Base-by-base conservation (phyloP, 1,140 invertebrate species). In the Caenorhabditis inopinata region DNA sequence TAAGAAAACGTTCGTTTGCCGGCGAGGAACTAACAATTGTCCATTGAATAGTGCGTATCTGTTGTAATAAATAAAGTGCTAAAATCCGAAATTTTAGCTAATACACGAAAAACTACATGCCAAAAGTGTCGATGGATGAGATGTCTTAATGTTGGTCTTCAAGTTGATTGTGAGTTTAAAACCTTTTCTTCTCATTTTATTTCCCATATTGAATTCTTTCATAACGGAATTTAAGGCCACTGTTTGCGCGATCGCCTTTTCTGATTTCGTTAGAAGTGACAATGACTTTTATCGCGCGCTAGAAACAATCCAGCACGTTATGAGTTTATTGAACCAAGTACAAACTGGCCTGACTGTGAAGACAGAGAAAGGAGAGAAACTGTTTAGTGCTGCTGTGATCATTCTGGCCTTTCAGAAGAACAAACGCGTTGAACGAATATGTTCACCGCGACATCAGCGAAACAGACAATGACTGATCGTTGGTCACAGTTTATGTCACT, bases 401-500 rank as follows among this genome's bases (percentile, higher is more conserved):
- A 62, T 32, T 62, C 53, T 62, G 53, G 53, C 35, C 53, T 62
- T 62, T 62, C 53, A 25, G 53, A 62, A 62, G 53, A 32, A 53
- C 49, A 53, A 51, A 53, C 21, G 21, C 23, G 49, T 53, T 53
- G 49, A 53, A 62, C 53, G 53, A 62, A 35, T 62, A 62, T 62
- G 29, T 62, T 32, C 53, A 62, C n/a, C n/a, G 53, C 35, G 25
- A 32, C 58, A 68, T 68, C 58, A 68, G 58, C 38, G 58, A 68
- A 68, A 68, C 58, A 68, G 58, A 51, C 48, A 68, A 29, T 21
- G 38, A 21, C 6, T 68, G 58, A 68, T 68, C 38, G 32, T 68
- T 68, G 58, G 58, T 68, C 58, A 68, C 58, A 68, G 58, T 68
- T 68, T 68, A 58, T 58, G 51, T 32, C 32, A 68, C 58, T 42